A percentile compares a stretch with the other conserved stretches of the same genome.
Evolutionary conservation across 1,140 invertebrate genomes (phyloP).

Genomic region (Calosoma granatense): DNA sequence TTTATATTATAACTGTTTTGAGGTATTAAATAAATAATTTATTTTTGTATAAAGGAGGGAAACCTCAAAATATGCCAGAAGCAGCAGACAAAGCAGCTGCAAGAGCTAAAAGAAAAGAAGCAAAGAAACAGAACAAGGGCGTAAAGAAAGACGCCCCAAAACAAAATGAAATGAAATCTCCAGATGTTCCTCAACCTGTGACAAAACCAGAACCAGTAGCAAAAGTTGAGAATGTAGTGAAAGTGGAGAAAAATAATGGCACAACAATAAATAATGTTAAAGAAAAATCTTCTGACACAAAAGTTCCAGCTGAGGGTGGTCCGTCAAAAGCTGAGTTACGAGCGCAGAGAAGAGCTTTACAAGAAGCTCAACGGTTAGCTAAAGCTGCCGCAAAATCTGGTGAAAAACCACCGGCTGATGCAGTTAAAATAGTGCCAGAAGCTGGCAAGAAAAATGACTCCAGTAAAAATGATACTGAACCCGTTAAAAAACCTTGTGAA

Average conservation of each 20-base stretch:
- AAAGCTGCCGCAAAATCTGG: conserved; percentile 40
- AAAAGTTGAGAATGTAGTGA: not conserved
- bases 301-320: not conserved
- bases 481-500: not conserved
- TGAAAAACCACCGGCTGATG: not conserved
- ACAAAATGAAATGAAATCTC: not conserved
- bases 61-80: too few species aligned
- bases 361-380: conserved; percentile 62
- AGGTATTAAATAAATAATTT: too few species aligned
- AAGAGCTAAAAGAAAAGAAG: not conserved
- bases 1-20: too few species aligned
- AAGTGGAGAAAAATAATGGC: not conserved
- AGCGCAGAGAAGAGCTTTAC: conserved; percentile 69
- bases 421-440: not conserved
- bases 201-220: too few species aligned
- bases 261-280: too few species aligned
- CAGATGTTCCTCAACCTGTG: too few species aligned
- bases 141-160: not conserved
- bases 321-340: conserved; percentile 53
- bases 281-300: too few species aligned
- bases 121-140: not conserved
- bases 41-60: too few species aligned
- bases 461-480: too few species aligned
- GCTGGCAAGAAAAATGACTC: not conserved
- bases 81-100: not conserved